A percentile compares a stretch with the other conserved stretches of the same genome.
Conservation (phyloP, 2,113 vertebrate species). For the Bufo bufo region DNA sequence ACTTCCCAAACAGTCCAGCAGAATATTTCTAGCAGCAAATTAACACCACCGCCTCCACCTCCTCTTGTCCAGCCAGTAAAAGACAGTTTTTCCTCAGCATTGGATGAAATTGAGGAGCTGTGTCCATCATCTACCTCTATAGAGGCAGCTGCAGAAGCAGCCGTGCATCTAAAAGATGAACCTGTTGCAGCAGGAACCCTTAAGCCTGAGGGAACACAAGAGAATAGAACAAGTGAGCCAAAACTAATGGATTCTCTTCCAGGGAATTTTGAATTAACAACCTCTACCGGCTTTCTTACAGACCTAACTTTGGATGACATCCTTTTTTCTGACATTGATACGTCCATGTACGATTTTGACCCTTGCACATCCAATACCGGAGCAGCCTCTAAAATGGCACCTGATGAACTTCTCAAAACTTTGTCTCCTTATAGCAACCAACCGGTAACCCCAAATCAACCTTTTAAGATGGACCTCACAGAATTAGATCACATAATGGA, state of each 20-base stretch:
- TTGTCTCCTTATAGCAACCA: slow-evolving; percentile 86
- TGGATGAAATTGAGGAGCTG: slow-evolving; percentile 92
- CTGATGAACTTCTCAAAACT: slow-evolving; percentile 95
- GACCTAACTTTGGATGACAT: slow-evolving; percentile 98
- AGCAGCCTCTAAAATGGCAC: slow-evolving; percentile 85
- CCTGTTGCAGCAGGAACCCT: slow-evolving; percentile 66
- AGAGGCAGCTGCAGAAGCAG: slow-evolving; percentile 65
- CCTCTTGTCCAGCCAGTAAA: slow-evolving; percentile 69
- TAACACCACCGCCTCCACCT: slow-evolving; percentile 58
- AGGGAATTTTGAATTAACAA: slow-evolving; percentile 82
- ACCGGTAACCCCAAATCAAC: slow-evolving; percentile 91
- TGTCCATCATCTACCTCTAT: slow-evolving; percentile 89
- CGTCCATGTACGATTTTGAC: slow-evolving; percentile 99
- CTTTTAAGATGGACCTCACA: slow-evolving; percentile 98
- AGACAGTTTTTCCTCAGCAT: slow-evolving; percentile 85
- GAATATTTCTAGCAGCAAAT: slow-evolving; percentile 68
- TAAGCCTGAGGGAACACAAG: slow-evolving; percentile 77
- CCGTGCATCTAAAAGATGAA: slow-evolving; percentile 72
- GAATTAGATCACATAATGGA: slow-evolving; percentile 99
- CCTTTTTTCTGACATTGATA: slow-evolving; percentile 97
- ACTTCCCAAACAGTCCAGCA: slow-evolving; percentile 75
- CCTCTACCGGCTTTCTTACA: slow-evolving; percentile 93
- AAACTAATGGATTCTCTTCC: slow-evolving; percentile 83
- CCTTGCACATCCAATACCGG: slow-evolving; percentile 85
- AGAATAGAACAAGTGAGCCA: slow-evolving; percentile 77